A percentile compares a stretch with the other conserved stretches of the same genome.
phyloP scores from a whole-genome alignment of 2,113 vertebrate species.

The Etheostoma spectabile region DNA sequence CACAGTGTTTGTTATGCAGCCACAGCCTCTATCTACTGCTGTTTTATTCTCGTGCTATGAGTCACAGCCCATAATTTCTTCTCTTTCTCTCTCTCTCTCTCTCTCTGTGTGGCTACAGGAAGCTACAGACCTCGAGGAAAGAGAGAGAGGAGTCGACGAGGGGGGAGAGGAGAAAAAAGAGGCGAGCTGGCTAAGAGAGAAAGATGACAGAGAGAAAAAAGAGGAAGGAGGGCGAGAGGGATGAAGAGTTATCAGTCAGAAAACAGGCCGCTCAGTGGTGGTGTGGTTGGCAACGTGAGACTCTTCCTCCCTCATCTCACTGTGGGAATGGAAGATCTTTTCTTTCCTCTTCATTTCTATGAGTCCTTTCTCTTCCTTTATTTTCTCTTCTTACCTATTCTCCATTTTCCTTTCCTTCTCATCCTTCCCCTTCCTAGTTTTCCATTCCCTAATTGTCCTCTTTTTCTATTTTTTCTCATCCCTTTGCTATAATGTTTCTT shows the following conservation, averaged over 20 bases:
- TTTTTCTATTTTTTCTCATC: neutral
- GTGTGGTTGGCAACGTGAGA: slow-evolving; percentile 24
- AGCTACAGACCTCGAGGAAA: slow-evolving; percentile 2
- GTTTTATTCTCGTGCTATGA: neutral
- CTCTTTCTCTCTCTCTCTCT: neutral
- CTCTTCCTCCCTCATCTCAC: neutral
- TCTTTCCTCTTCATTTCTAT: neutral
- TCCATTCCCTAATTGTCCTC: neutral
- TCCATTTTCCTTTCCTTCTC: neutral
- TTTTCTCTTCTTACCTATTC: neutral
- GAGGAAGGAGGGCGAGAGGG: neutral
- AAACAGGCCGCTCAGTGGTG: slow-evolving; percentile 53
- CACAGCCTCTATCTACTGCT: neutral
- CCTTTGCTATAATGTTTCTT: neutral
- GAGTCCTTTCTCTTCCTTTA: neutral
- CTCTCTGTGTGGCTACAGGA: neutral
- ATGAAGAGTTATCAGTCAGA: slow-evolving; percentile 57
- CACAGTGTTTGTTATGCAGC: slow-evolving; percentile 21
- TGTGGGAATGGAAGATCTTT: neutral
- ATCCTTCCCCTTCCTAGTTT: neutral
- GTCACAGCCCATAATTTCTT: slow-evolving; percentile 1
- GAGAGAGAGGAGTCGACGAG: neutral
- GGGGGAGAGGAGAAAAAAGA: neutral
- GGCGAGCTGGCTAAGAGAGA: slow-evolving; percentile 9
- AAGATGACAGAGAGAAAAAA: slow-evolving; percentile 15